A percentile compares a stretch with the other conserved stretches of the same genome.
Evolutionary conservation across 2,888 invertebrate genomes (phyloP).

Genomic region (Rugalucina vietnamica): DNA sequence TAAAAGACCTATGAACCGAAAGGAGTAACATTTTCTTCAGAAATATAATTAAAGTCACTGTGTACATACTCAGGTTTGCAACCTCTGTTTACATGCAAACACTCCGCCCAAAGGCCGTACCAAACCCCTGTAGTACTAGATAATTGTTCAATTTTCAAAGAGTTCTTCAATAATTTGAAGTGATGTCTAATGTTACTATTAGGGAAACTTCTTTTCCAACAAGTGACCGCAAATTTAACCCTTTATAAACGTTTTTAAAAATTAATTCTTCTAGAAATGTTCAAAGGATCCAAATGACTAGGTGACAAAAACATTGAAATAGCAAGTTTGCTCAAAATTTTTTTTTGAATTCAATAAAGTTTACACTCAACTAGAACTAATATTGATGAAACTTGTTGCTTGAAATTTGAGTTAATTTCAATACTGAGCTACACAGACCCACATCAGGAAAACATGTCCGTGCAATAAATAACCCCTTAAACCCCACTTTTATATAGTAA

Average conservation of each 20-base stretch:
- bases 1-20: neutral
- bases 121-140: neutral
- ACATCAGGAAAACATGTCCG: no score
- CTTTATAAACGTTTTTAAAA: neutral
- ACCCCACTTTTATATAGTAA: no score
- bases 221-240: slow-evolving; percentile 10
- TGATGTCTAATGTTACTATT: slow-evolving; percentile 7
- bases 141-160: slow-evolving; percentile 6
- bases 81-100: neutral
- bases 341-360: no score
- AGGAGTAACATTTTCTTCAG: neutral
- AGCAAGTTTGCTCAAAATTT: no score
- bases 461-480: no score
- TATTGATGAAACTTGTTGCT: no score
- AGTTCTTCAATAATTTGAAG: neutral
- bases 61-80: neutral
- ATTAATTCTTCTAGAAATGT: neutral
- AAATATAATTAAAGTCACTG: neutral
- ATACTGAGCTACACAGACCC: no score
- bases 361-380: no score
- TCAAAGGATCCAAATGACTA: slow-evolving; percentile 8
- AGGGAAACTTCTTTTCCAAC: neutral
- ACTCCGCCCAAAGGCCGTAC: slow-evolving; percentile 1
- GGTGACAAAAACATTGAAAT: neutral
- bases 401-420: no score